Evolutionary conservation across 2,113 vertebrate species (phyloP), one percentile per base, ranked within the genome.

Genomic region (Pontoporia blainvillei): DNA sequence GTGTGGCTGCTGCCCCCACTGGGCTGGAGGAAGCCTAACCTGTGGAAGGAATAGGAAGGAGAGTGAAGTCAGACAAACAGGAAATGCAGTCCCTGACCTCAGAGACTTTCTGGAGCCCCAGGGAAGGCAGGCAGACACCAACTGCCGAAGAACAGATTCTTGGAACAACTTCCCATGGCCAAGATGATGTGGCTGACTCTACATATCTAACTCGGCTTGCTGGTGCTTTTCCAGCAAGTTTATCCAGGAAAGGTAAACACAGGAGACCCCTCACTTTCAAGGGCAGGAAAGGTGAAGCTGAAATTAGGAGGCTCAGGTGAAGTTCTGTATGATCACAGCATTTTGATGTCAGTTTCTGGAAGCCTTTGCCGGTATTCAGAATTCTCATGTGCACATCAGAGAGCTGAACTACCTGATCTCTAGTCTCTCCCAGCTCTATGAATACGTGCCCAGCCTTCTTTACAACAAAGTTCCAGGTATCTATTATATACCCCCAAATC

Each of bases 121-220:
- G 54, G 54, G 36, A 9, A 71, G 46, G 29, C 83, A 49, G 36
- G 29, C 83, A 49, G 36, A 36, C 59, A 59, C 78, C 10, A 61
- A 25, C 17, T 8, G 2, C 66, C 75, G 36, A 57, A 62, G 69
- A 69, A 23, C 3, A 64, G 88, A 62, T 31, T 61, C 81, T 94
- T 21, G 1, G 39, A 66, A 39, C 31, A 34, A 23, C 2, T 15
- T 15, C 67, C 6, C 46, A 2, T 3, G 17, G 34, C 8, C 4
- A 1, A 75, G 27, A 25, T 6, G 29, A 11, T 1, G 0, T 1
- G 20, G 57, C 44, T 2, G 49, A 13, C n/a, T 57, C 59, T 31
- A 13, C 0, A 39, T 46, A 1, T 11, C 41, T 6, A 44, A 34
- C 46, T 72, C 34, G 25, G 31, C 49, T n/a, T 49, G 18, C 25